A percentile compares a stretch with the other conserved stretches of the same genome.
Evolutionary conservation across 2,888 invertebrate genomes (phyloP).

Genomic region (Idaea aversata): DNA sequence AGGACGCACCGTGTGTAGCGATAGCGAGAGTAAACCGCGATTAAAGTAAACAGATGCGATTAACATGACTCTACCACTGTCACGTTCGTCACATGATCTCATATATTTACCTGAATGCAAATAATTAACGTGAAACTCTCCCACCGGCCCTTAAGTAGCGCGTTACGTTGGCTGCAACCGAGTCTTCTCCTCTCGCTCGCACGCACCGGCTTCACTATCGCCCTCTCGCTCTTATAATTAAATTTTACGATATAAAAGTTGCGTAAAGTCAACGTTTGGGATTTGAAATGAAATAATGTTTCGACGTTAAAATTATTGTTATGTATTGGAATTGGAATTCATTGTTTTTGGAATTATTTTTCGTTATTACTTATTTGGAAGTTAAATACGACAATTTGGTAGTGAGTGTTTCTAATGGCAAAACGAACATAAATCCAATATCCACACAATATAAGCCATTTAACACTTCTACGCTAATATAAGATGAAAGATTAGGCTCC

Average conservation of each 20-base stretch:
- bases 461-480: too few species aligned
- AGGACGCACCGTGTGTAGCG: too few species aligned
- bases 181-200: not conserved
- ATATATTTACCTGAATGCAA: not conserved
- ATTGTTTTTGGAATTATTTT: not conserved
- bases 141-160: conserved; percentile 1
- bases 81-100: not conserved
- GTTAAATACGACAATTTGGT: too few species aligned
- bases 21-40: too few species aligned
- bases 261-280: not conserved
- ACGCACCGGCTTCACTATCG: not conserved
- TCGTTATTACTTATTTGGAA: too few species aligned
- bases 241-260: not conserved
- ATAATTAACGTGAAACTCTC: not conserved
- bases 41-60: too few species aligned
- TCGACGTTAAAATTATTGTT: not conserved
- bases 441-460: too few species aligned
- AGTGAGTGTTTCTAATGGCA: too few species aligned
- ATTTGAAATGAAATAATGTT: not conserved
- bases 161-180: not conserved
- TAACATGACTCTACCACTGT: not conserved
- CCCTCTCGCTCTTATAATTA: not conserved
- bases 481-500: not conserved
- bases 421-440: too few species aligned
- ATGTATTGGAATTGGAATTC: not conserved